phyloP scores from a whole-genome alignment of 2,888 invertebrate species.

The Anorthoa munda region DNA sequence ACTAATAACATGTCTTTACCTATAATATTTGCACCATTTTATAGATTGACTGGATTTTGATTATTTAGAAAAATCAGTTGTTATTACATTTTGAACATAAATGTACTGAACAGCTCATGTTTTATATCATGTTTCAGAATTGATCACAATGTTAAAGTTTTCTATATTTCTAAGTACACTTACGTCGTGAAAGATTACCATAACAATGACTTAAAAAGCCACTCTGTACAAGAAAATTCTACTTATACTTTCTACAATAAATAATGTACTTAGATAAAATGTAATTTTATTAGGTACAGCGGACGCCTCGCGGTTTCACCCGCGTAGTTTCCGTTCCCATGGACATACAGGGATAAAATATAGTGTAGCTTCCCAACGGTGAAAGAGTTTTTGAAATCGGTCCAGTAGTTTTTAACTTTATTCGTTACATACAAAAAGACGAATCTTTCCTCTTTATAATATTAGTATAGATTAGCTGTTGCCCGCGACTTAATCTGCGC shows the following conservation, averaged over 20 bases:
- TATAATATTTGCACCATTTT: neutral
- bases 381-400: too few relatives aligned
- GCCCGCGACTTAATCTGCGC: too few relatives aligned
- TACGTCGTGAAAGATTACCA: neutral
- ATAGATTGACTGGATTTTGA: neutral
- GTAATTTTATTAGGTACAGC: neutral
- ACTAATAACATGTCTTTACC: neutral
- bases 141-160: neutral
- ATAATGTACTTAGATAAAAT: neutral
- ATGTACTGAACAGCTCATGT: neutral
- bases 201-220: neutral
- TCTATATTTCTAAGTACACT: neutral
- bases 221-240: neutral
- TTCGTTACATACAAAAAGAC: too few relatives aligned
- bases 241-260: constrained; percentile 5
- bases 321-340: too few relatives aligned
- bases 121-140: neutral
- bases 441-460: too few relatives aligned
- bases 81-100: neutral
- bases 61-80: neutral
- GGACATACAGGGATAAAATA: too few relatives aligned
- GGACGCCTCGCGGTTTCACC: too few relatives aligned
- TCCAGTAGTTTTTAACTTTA: too few relatives aligned
- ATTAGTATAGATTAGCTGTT: too few relatives aligned
- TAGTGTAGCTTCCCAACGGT: too few relatives aligned